Base-by-base conservation (phyloP, 2,113 vertebrate genomes). In the Hymenochirus boettgeri region DNA sequence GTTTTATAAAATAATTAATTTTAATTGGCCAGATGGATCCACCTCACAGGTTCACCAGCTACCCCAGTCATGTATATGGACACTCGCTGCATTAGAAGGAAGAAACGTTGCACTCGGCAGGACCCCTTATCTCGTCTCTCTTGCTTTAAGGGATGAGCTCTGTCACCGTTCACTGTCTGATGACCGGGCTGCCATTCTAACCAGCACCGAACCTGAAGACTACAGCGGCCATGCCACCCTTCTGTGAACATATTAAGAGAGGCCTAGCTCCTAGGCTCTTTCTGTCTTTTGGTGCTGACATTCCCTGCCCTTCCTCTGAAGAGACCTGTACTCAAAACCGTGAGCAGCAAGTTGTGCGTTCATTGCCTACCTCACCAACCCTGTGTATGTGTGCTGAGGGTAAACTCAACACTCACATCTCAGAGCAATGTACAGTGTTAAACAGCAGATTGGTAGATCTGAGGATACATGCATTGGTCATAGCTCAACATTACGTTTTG, bases 11-110 rank as follows among this genome's bases (percentile, higher is more conserved):
- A n/a, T n/a, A n/a, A n/a, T n/a, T n/a, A n/a, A n/a, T n/a, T n/a
- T n/a, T n/a, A n/a, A n/a, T n/a, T n/a, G n/a, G n/a, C n/a, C 73
- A 98, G 94, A 90, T 65, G 89, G 82, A 79, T 87, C 89, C 87
- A 88, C 87, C 92, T 96, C 94, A 92, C 95, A 98, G 94, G 93
- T 91, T 90, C 92, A 91, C 93, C 95, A 96, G 86, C 89, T 81
- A 82, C 88, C 91, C 93, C 86, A 94, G 93, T 94, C 92, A 87
- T 51, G 18, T 67, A 67, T 77, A 86, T 86, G 46, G 86, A 90
- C 88, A 90, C 90, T 82, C 88, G 92, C 86, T 86, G 83, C 87
- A 87, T 93, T 87, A 90, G 86, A 70, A 92, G 88, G 83, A 95
- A 91, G 89, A 94, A 91, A 83, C 90, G 86, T 83, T 91, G 92